A percentile compares a stretch with the other conserved stretches of the same genome.
These are phyloP conservation scores for Drosophila nr. fundita DNA, from an alignment of 2,888 invertebrate species.

Conservation along the genomic window DNA sequence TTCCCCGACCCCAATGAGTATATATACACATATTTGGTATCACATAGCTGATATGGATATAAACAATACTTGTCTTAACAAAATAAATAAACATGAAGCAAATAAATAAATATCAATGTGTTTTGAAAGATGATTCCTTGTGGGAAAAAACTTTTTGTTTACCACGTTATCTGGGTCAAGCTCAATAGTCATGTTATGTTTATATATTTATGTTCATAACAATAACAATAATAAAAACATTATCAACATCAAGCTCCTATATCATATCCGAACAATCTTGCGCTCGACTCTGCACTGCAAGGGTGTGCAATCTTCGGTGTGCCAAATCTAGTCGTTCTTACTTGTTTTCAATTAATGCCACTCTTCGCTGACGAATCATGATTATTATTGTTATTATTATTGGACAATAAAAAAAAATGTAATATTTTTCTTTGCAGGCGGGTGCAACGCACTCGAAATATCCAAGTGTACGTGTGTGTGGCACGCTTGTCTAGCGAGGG, in stretches of 20 bases:
- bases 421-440: conserved; percentile 28
- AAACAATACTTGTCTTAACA: no score
- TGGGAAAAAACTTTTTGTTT: not conserved
- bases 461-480: conserved; percentile 29
- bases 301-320: not conserved
- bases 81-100: no score
- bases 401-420: conserved; percentile 32
- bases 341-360: conserved; percentile 1
- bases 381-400: conserved; percentile 44
- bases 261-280: not conserved
- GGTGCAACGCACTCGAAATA: conserved; percentile 65
- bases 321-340: not conserved
- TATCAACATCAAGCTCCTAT: not conserved
- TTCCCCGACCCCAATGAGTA: not conserved
- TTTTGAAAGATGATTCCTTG: not conserved
- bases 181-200: not conserved
- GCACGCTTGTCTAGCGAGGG: conserved; percentile 73
- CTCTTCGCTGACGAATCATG: conserved; percentile 24
- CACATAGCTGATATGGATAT: no score
- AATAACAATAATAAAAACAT: not conserved
- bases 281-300: not conserved
- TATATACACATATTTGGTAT: rapidly evolving
- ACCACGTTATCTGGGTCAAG: not conserved
- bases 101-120: not conserved
- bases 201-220: not conserved